Evolutionary conservation across 2,113 vertebrate genomes (phyloP).

Genomic region (Pan troglodytes): DNA sequence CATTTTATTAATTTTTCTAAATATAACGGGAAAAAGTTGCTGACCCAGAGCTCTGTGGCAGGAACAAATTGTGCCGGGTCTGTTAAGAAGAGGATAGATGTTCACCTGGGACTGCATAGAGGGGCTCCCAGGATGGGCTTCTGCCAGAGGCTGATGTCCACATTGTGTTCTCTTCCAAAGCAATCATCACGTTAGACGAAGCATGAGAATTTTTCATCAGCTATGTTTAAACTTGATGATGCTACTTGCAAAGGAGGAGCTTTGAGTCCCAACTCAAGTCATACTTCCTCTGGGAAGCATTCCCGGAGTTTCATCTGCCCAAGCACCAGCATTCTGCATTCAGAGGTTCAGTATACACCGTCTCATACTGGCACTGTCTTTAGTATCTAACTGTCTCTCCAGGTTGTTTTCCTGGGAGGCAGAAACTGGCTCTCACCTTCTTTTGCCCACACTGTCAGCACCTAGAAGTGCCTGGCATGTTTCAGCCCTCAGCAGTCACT

Average conservation of each 20-base stretch:
- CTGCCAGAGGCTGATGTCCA: neutral
- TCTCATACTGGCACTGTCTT: neutral
- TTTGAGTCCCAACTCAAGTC: neutral
- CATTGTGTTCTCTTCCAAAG: neutral
- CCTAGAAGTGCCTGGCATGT: neutral
- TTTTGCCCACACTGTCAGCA: too few species aligned
- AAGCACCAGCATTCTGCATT: neutral
- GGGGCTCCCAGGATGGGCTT: neutral
- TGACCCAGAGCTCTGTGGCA: slow-evolving; percentile 49
- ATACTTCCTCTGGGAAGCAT: neutral
- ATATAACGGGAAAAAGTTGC: slow-evolving; percentile 64
- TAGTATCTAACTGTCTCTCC: neutral
- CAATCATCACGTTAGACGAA: neutral
- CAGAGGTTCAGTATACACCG: fast-evolving
- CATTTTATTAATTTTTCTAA: slow-evolving; percentile 68
- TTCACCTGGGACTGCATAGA: neutral
- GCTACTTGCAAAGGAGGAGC: neutral
- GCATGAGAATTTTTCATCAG: neutral
- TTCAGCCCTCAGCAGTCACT: neutral
- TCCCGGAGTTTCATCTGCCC: neutral
- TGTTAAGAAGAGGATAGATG: slow-evolving; percentile 12
- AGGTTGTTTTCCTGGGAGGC: neutral
- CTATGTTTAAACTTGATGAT: neutral
- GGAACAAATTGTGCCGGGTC: neutral
- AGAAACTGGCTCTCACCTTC: neutral